phyloP scores from a whole-genome alignment of 2,797 vertebrate genomes.

The Esox masquinongy region DNA sequence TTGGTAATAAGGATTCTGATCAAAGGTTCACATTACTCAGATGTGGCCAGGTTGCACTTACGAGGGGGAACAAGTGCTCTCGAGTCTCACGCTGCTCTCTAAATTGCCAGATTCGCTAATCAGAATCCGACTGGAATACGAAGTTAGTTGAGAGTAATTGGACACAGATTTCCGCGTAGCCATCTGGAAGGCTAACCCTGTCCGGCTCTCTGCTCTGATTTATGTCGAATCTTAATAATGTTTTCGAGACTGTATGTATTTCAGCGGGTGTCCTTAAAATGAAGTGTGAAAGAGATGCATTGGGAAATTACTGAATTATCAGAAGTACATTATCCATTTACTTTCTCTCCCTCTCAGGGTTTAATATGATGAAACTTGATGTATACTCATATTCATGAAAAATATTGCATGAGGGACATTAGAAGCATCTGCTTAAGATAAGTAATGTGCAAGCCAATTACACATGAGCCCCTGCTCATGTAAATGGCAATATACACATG shows the following conservation, averaged over 20 bases:
- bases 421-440: background rate
- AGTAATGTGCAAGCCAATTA: slow-evolving; percentile 11
- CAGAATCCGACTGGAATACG: slow-evolving; percentile 75
- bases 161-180: slow-evolving; percentile 74
- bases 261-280: slow-evolving; percentile 41
- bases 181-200: slow-evolving; percentile 56
- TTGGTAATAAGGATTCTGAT: slow-evolving; percentile 75
- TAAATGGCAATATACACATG: slow-evolving; percentile 44
- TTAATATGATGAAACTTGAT: slow-evolving; percentile 1
- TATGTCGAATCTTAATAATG: slow-evolving; percentile 73
- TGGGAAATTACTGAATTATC: slow-evolving; percentile 52
- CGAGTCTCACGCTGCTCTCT: slow-evolving; percentile 49
- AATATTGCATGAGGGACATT: slow-evolving; percentile 10
- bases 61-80: slow-evolving; percentile 68
- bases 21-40: slow-evolving; percentile 75
- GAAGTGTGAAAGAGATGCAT: slow-evolving; percentile 56
- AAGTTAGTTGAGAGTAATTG: slow-evolving; percentile 75
- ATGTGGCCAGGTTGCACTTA: slow-evolving; percentile 69
- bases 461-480: background rate
- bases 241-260: slow-evolving; percentile 58
- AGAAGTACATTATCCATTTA: slow-evolving; percentile 51
- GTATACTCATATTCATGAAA: background rate
- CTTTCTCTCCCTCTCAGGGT: slow-evolving; percentile 31
- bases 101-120: slow-evolving; percentile 77
- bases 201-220: slow-evolving; percentile 54